These are phyloP conservation scores for Sisyra terminalis DNA, from an alignment of 2,888 invertebrate genomes.

Conservation along the genomic window DNA sequence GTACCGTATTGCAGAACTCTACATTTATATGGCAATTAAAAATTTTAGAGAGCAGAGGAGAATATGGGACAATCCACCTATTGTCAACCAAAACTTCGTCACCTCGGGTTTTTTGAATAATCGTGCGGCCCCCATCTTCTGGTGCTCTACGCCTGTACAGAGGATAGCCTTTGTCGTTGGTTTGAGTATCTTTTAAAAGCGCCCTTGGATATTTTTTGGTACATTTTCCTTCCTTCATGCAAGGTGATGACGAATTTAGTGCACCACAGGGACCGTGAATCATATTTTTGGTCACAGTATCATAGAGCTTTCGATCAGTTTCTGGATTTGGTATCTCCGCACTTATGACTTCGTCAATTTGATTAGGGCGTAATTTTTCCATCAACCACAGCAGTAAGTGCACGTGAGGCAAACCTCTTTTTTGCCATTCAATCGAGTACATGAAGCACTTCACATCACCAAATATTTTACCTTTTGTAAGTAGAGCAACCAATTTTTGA, in stretches of 20 bases:
- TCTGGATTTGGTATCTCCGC: slow-evolving; percentile 19
- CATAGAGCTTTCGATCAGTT: no score
- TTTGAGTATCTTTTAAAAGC: slow-evolving; percentile 6
- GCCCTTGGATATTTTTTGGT: slow-evolving; percentile 10
- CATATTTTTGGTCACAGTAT: no score
- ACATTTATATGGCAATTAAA: slow-evolving; percentile 15
- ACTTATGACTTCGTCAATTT: slow-evolving; percentile 20
- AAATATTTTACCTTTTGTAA: slow-evolving; percentile 15
- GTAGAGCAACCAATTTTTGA: slow-evolving; percentile 13
- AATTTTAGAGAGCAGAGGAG: slow-evolving; percentile 12
- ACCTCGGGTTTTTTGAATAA: not conserved
- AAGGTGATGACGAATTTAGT: no score
- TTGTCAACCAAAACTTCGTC: slow-evolving; percentile 11
- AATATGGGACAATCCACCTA: slow-evolving; percentile 16
- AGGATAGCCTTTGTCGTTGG: slow-evolving; percentile 2
- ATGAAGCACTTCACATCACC: slow-evolving; percentile 15
- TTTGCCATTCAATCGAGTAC: slow-evolving; percentile 18
- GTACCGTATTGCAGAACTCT: no score
- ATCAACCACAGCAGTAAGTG: slow-evolving; percentile 18
- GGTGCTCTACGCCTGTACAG: slow-evolving; percentile 5
- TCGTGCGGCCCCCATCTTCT: slow-evolving; percentile 1
- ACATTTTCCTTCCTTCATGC: slow-evolving; percentile 13
- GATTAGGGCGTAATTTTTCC: slow-evolving; percentile 16
- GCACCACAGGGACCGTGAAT: no score
- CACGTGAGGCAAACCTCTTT: slow-evolving; percentile 20